A percentile compares a stretch with the other conserved stretches of the same genome.
Evolutionary conservation across 2,797 vertebrate genomes (phyloP).

Genomic region (Rhabdophis nuchalis): DNA sequence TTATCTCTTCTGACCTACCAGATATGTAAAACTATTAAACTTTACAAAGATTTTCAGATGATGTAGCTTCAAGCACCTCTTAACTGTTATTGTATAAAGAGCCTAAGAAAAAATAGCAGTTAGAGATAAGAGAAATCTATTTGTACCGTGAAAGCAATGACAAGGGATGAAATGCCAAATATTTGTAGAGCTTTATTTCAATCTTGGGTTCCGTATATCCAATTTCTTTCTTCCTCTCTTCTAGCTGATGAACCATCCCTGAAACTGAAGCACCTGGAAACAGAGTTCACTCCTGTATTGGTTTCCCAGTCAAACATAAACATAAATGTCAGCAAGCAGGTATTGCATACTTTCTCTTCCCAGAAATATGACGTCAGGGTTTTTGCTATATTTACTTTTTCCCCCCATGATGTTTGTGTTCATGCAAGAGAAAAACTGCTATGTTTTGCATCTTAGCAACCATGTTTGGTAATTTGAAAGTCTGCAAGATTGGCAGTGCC

Average conservation of each 20-base stretch:
- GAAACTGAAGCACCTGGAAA: conserved; percentile 83
- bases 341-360: conserved; percentile 47
- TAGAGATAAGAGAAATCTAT: neutral
- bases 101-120: neutral
- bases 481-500: conserved; percentile 38
- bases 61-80: neutral
- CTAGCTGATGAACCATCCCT: conserved; percentile 74
- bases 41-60: neutral
- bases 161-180: neutral
- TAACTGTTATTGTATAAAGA: neutral
- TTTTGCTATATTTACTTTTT: neutral
- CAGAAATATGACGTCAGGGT: fast-evolving
- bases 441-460: conserved; percentile 32
- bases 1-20: neutral
- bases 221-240: conserved; percentile 32
- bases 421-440: conserved; percentile 7
- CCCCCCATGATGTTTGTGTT: conserved; percentile 48
- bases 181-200: neutral
- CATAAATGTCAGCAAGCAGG: conserved; percentile 86
- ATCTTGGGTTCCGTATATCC: neutral
- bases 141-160: neutral
- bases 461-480: conserved; percentile 47
- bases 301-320: conserved; percentile 72
- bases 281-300: conserved; percentile 61
- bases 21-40: neutral